Conservation (phyloP, 1,140 invertebrate genomes). For the Cydia strobilella region DNA sequence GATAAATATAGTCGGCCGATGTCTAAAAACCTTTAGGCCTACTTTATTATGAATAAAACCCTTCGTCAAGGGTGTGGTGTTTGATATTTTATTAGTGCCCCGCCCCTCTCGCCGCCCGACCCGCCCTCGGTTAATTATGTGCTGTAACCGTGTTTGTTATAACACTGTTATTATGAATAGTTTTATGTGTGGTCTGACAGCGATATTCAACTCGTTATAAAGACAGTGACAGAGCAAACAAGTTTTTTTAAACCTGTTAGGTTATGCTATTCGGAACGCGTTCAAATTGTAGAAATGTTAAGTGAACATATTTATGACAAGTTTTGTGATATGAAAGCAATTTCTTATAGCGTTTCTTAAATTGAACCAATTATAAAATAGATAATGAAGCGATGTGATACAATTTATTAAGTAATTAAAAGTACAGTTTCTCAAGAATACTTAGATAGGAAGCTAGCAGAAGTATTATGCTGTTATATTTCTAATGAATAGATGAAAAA, state of each 20-base stretch:
- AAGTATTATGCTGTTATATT: too few species aligned
- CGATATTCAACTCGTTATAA: neutral
- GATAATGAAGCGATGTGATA: too few species aligned
- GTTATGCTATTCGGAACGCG: neutral
- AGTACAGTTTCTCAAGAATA: too few species aligned
- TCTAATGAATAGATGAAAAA: too few species aligned
- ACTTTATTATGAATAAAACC: slow-evolving; percentile 3
- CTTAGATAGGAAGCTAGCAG: too few species aligned
- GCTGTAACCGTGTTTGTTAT: slow-evolving; percentile 17
- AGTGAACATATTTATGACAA: neutral
- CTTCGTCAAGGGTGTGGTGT: slow-evolving; percentile 5
- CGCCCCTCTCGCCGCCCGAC: slow-evolving; percentile 8
- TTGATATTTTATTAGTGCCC: neutral
- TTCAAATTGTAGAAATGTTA: neutral
- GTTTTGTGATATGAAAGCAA: too few species aligned
- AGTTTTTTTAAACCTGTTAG: neutral
- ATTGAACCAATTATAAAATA: too few species aligned
- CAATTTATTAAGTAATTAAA: too few species aligned
- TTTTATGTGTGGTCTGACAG: neutral
- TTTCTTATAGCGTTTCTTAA: too few species aligned
- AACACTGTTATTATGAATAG: slow-evolving; percentile 13
- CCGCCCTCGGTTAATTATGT: slow-evolving; percentile 5
- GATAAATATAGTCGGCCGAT: neutral
- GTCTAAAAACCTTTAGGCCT: neutral
- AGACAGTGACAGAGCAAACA: neutral